These are phyloP conservation scores for Strigamia transsilvanica DNA, from an alignment of 2,888 invertebrate species.

Conservation along the genomic window DNA sequence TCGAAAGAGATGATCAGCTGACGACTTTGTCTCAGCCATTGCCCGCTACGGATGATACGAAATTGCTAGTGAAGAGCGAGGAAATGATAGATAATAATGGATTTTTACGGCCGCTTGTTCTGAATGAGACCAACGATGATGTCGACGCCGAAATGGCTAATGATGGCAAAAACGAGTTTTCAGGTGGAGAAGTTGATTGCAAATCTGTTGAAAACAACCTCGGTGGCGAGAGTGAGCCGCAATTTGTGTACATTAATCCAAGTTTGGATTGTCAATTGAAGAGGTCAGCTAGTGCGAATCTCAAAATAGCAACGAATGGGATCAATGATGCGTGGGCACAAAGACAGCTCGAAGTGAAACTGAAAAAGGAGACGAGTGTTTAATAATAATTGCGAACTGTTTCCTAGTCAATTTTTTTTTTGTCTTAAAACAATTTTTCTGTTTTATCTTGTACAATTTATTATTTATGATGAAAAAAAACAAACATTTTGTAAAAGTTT, in stretches of 20 bases:
- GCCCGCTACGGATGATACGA: slow-evolving; percentile 3
- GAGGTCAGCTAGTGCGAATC: background rate
- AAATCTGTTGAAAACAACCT: background rate
- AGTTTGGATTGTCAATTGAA: slow-evolving; percentile 48
- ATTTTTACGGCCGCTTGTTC: background rate
- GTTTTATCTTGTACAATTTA: slow-evolving; percentile 23
- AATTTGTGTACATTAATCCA: background rate
- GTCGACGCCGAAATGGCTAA: background rate
- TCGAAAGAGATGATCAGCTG: background rate
- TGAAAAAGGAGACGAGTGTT: slow-evolving; percentile 51
- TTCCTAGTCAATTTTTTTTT: slow-evolving; percentile 21
- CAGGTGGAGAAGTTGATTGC: background rate
- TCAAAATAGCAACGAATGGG: background rate
- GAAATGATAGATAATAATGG: slow-evolving; percentile 16
- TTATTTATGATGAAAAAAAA: slow-evolving; percentile 10
- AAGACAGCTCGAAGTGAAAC: slow-evolving; percentile 4
- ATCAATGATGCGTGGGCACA: slow-evolving; percentile 1
- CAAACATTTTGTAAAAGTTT: background rate
- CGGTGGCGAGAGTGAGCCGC: background rate
- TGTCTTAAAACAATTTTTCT: background rate
- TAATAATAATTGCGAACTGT: background rate
- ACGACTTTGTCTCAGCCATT: slow-evolving; percentile 34
- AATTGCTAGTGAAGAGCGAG: slow-evolving; percentile 20
- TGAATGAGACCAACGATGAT: background rate
- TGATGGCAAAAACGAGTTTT: background rate